Evolutionary conservation across 2,888 invertebrate species (phyloP).

Genomic region (Heliconius ethilla): DNA sequence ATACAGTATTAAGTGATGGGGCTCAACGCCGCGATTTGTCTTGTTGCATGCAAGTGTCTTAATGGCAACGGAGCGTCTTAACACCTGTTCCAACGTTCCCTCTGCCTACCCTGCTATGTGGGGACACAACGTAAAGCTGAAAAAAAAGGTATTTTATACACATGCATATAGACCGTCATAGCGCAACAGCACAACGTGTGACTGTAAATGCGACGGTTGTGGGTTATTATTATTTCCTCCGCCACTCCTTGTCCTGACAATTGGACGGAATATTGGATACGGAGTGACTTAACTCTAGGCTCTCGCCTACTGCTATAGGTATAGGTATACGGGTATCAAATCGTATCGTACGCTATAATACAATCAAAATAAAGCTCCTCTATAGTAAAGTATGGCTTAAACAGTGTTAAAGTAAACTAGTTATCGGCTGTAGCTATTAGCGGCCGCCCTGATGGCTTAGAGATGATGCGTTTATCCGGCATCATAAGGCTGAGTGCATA

Average conservation of each 20-base stretch:
- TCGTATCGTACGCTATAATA: slow-evolving; percentile 11
- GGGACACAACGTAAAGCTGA: background rate
- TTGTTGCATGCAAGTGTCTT: too few relatives aligned
- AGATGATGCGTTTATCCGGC: slow-evolving; percentile 32
- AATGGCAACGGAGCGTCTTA: background rate
- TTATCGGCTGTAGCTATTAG: slow-evolving; percentile 37
- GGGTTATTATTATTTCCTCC: too few relatives aligned
- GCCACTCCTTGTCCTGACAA: too few relatives aligned
- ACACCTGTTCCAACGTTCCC: background rate
- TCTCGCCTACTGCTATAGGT: background rate
- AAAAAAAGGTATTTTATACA: background rate
- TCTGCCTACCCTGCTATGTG: background rate
- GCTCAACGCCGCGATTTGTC: too few relatives aligned
- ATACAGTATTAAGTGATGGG: too few relatives aligned
- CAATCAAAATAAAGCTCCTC: background rate
- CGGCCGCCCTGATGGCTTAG: slow-evolving; percentile 32
- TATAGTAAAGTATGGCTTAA: slow-evolving; percentile 18
- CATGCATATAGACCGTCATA: too few relatives aligned
- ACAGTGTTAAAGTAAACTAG: slow-evolving; percentile 34
- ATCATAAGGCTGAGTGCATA: background rate
- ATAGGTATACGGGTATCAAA: background rate
- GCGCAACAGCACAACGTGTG: too few relatives aligned
- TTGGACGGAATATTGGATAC: too few relatives aligned
- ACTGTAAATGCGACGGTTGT: too few relatives aligned
- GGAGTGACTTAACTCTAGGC: too few relatives aligned